A percentile compares a stretch with the other conserved stretches of the same genome.
phyloP scores from a whole-genome alignment of 2,888 invertebrate species.

The Deroplatys truncata region DNA sequence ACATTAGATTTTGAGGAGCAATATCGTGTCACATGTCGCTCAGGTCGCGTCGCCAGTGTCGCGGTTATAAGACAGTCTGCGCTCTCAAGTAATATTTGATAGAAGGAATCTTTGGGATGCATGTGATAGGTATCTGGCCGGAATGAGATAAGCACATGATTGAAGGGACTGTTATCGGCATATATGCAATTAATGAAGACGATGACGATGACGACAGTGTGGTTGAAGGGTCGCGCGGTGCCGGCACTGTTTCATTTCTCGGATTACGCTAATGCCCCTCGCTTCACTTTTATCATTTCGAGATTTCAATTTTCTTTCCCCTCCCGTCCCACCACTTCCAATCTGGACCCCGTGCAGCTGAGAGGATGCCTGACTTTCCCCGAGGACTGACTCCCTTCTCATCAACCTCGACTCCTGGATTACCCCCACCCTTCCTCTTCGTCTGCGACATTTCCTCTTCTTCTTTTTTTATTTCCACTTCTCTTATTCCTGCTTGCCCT shows the following conservation, averaged over 20 bases:
- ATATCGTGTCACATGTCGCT: too few species aligned
- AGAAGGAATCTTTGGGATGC: too few species aligned
- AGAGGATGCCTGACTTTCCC: not conserved
- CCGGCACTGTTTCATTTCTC: constrained; percentile 21
- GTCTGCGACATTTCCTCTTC: constrained; percentile 11
- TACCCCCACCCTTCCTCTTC: constrained; percentile 5
- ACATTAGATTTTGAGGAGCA: too few species aligned
- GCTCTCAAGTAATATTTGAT: too few species aligned
- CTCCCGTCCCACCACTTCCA: constrained; percentile 13
- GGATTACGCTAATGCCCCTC: constrained; percentile 25
- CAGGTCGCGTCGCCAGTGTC: too few species aligned
- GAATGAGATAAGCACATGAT: too few species aligned
- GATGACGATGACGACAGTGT: not conserved
- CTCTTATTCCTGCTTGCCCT: constrained; percentile 1
- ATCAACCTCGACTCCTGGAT: constrained; percentile 20
- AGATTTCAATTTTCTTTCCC: constrained; percentile 21
- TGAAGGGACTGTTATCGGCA: too few species aligned
- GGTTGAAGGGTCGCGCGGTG: not conserved
- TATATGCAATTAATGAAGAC: not conserved
- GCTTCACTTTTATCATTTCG: constrained; percentile 25
- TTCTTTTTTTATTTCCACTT: constrained; percentile 14
- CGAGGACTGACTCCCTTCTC: not conserved
- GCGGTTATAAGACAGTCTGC: too few species aligned
- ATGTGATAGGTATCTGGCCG: too few species aligned
- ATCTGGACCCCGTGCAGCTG: constrained; percentile 11